Base-by-base conservation (phyloP, 2,113 vertebrate species). In the Planiliza haematocheilus region DNA sequence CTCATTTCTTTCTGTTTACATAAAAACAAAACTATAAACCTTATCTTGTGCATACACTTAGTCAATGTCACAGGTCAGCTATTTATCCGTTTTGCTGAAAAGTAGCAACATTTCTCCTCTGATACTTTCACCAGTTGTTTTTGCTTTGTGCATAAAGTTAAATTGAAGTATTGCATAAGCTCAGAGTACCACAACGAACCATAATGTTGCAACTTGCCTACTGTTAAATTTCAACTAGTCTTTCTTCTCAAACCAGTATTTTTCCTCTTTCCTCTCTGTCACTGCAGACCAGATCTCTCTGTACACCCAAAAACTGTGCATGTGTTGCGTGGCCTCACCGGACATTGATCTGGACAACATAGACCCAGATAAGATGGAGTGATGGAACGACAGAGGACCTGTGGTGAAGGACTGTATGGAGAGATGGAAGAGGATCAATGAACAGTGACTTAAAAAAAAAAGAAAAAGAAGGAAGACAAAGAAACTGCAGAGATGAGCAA, bases 291-390 rank as follows among this genome's bases (percentile, higher is more conserved):
- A 43, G 11, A 4, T 94, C 11, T 94, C 93, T 7, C 57, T 92
- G 34, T 77, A 58, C 69, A 92, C 91, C 5, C 94, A 95, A 74
- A 95, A 95, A 84, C 38, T 94, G 67, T 94, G 89, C 69, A 69
- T 93, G 72, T 95, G 94, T 17, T 95, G 94, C 9, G 52, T 89
- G 70, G 80, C 91, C 4, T 92, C 94, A 0, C 72, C 91, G 0
- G 91, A 88, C 53, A 86, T 94, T 38, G 94, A 94, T 81, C 89
- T 95, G 64, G 94, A 95, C 88, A 92, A 94, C 73, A 48, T 88
- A 7, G 88, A 94, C 59, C 70, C 46, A 0, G 85, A 80, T 1
- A 95, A 94, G 84, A 72, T 82, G 0, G 71, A 92, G 30, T 94
- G 79, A 93, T 8, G 7, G 16, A 21, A 7, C 21, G 12, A 51